Evolutionary conservation across 2,113 vertebrate species (phyloP), one percentile per base, ranked within the genome.

Genomic region (Syngnathus floridae): DNA sequence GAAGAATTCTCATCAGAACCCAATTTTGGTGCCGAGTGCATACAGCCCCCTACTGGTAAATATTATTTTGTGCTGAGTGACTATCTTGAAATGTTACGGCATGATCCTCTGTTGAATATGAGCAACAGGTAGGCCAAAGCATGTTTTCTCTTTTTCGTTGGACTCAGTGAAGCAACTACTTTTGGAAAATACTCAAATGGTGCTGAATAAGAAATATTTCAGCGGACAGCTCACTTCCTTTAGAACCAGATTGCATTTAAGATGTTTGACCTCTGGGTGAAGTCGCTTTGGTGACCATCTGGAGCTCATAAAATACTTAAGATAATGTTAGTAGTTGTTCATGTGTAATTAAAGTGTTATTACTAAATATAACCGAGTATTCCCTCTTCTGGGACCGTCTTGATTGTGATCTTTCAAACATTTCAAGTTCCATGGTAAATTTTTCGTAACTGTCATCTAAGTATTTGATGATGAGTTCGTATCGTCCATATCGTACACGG

Each of bases 41-140:
- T 76, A 87, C 80, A 89, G 90, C 88, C 90, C 87, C 88, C 90
- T 91, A 73, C 87, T 91, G 89, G 88, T 73, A 72, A 78, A 78
- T 55, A 70, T 1, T 66, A 62, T 57, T 70, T 60, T 69, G 75
- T 64, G 69, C 73, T 73, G 73, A 72, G 64, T 37, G 73, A 72
- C 62, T 21, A 37, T 21, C 31, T 41, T 58, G 66, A 78, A 79
- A 71, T 73, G 60, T 31, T 72, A 73, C 62, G 72, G 66, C 51
- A 75, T 68, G 77, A 76, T 81, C 49, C 79, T 75, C 84, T 87
- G 84, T 85, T 87, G 85, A 76, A 86, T 81, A 74, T 37, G 48
- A 78, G 87, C 86, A 89, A 88, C 87, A 88, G 87, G 86, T 89
- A 54, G 52, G 51, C 48, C 0, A 45, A 45, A 26, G 11, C 60